Base-by-base conservation (phyloP, 2,888 invertebrate species). In the Pilophorus perplexus region DNA sequence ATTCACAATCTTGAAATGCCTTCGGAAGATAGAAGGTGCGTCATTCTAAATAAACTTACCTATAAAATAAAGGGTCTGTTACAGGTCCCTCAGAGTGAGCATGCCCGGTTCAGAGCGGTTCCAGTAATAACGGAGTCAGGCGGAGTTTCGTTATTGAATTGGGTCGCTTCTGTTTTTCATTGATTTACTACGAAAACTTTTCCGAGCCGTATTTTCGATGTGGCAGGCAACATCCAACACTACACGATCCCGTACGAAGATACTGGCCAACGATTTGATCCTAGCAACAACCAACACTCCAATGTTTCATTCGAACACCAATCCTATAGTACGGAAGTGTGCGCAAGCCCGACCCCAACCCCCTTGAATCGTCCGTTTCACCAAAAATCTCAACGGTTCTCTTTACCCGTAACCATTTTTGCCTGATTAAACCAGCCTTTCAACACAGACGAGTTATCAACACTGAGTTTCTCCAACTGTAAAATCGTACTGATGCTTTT, bases 211-310 rank as follows among this genome's bases (percentile, higher is more conserved):
- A n/a, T n/a, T n/a, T n/a, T n/a, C n/a, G n/a, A n/a, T n/a, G n/a
- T n/a, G n/a, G 52, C 28, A 52, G 25, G 14, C 52, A 52, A 28
- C 16, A n/a, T 52, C 52, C 52, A 52, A 52, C 25, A 52, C 42
- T 22, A 59, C 59, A 59, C 59, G 59, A 5, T 27, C 59, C 59
- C 59, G 59, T n/a, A 40, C 59, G 40, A 25, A 33, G 59, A 59
- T 40, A 59, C 59, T 59, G 59, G 38, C 59, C 42, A 42, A 42
- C 59, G 59, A 33, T 59, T 59, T 59, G 59, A 59, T 42, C 59
- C 59, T 59, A 42, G 59, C 59, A 25, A 42, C 38, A 38, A 59
- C 59, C 59, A 42, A 59, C 59, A 59, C 59, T 59, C 59, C 59
- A 59, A 59, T 59, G 59, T 22, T 59, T 22, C 42, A 33, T 42